Conservation (phyloP, 1,140 invertebrate species). For the Halesus radiatus region DNA sequence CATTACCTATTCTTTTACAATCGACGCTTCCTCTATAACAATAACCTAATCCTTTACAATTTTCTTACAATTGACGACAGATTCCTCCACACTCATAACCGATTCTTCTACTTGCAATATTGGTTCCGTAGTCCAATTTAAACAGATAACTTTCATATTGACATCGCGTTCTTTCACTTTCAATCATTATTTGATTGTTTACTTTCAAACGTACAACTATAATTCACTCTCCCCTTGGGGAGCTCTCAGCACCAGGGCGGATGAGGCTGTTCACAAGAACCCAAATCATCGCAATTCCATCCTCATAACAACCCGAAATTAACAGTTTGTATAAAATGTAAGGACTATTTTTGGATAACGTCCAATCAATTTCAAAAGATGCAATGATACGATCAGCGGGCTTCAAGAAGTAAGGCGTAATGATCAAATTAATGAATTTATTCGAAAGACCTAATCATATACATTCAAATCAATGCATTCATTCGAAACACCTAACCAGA, state of each 20-base stretch:
- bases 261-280: neutral
- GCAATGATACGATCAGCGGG: neutral
- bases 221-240: neutral
- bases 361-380: neutral
- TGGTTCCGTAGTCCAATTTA: neutral
- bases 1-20: neutral
- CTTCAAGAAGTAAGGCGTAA: neutral
- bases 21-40: neutral
- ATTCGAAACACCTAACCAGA: no score
- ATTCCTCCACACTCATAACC: neutral
- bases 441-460: no score
- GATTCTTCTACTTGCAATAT: neutral
- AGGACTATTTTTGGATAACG: constrained; percentile 8
- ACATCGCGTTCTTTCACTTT: no score
- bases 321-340: constrained; percentile 23
- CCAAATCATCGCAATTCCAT: neutral
- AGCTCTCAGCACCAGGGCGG: neutral
- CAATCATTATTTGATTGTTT: no score
- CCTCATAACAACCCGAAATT: constrained; percentile 18
- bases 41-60: neutral
- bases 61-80: neutral
- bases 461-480: no score
- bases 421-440: neutral
- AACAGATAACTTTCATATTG: no score
- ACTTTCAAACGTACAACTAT: no score